Evolutionary conservation across 2,797 vertebrate genomes (phyloP).

Genomic region (Philypnodon macrostomus): DNA sequence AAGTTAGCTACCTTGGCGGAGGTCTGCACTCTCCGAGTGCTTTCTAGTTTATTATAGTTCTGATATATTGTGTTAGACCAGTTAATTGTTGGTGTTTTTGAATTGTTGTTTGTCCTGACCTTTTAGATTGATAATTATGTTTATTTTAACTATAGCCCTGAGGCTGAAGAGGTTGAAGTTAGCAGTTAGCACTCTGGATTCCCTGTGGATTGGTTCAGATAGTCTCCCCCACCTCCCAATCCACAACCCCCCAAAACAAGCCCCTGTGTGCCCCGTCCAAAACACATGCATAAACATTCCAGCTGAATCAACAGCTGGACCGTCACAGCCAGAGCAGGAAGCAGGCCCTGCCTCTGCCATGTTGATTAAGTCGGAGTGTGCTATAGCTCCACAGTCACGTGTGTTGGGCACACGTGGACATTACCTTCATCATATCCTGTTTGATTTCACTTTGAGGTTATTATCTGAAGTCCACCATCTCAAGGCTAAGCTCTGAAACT

Average conservation of each 20-base stretch:
- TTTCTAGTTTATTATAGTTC: not conserved
- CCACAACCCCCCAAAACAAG: slow-evolving; percentile 27
- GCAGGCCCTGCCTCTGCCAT: slow-evolving; percentile 53
- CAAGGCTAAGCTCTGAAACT: slow-evolving; percentile 36
- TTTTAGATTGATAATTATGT: slow-evolving; percentile 24
- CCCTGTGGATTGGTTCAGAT: slow-evolving; percentile 37
- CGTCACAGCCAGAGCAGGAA: slow-evolving; percentile 54
- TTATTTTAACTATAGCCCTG: slow-evolving; percentile 16
- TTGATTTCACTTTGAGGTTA: slow-evolving; percentile 36
- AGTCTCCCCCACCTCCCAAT: slow-evolving; percentile 29
- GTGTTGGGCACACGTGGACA: slow-evolving; percentile 40
- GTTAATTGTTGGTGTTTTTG: not conserved
- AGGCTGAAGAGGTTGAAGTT: slow-evolving; percentile 30
- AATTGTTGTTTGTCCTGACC: not conserved
- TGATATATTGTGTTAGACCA: no score
- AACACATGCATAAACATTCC: slow-evolving; percentile 41
- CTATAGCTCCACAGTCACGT: slow-evolving; percentile 35
- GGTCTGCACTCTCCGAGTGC: not conserved
- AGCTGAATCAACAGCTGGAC: slow-evolving; percentile 77
- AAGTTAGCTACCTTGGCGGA: no score
- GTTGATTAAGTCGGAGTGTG: slow-evolving; percentile 40
- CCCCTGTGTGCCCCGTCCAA: slow-evolving; percentile 12
- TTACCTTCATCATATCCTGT: slow-evolving; percentile 43
- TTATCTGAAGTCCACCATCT: slow-evolving; percentile 37
- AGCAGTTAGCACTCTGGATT: slow-evolving; percentile 43